These are phyloP conservation scores for Lichenostomus cassidix DNA, from an alignment of 2,113 vertebrate genomes.

Conservation along the genomic window DNA sequence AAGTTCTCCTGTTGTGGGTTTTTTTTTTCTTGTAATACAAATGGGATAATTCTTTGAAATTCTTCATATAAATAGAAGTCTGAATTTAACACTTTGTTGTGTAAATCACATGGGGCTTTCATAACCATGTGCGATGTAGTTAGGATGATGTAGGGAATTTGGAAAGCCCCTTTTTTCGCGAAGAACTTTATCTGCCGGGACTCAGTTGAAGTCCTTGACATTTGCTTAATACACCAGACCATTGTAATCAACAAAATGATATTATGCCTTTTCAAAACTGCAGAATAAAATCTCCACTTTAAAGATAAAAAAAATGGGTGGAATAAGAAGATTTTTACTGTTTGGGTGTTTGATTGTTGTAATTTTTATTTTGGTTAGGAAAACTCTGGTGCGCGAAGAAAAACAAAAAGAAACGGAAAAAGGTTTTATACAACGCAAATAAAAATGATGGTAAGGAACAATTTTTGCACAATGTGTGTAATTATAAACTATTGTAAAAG, in stretches of 20 bases:
- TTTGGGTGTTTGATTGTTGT: background rate
- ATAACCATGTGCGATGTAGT: background rate
- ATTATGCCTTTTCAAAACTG: background rate
- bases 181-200: background rate
- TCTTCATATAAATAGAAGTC: background rate
- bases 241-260: background rate
- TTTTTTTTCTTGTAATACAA: background rate
- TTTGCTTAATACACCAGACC: background rate
- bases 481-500: background rate
- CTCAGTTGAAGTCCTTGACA: background rate
- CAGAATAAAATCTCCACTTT: background rate
- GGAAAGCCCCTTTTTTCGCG: background rate
- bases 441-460: slow-evolving; percentile 84
- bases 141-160: background rate
- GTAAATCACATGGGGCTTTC: background rate
- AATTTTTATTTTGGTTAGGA: slow-evolving; percentile 74
- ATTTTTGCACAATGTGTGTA: background rate
- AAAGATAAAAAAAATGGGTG: background rate
- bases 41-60: background rate
- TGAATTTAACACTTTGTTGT: background rate
- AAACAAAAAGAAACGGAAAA: slow-evolving; percentile 92
- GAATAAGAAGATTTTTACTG: background rate
- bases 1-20: background rate
- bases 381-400: slow-evolving; percentile 94
- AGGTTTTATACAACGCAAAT: slow-evolving; percentile 81